Evolutionary conservation across 2,113 vertebrate species (phyloP).

Genomic region (Ornithorhynchus anatinus): DNA sequence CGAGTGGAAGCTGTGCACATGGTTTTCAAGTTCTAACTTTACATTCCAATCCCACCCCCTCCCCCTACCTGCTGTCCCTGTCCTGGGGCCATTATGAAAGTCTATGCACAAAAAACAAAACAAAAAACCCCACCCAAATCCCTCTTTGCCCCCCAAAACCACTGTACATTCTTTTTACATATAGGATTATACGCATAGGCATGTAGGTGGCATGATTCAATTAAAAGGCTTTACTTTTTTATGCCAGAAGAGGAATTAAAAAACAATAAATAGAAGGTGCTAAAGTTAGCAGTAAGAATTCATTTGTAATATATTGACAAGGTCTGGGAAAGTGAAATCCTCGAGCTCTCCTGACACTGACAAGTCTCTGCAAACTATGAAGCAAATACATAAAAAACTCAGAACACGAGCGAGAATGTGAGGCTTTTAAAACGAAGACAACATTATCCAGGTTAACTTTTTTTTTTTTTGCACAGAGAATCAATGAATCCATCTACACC

Average conservation of each 20-base stretch:
- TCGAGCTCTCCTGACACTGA: slow-evolving; percentile 69
- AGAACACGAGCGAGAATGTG: slow-evolving; percentile 67
- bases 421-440: slow-evolving; percentile 73
- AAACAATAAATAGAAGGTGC: slow-evolving; percentile 96
- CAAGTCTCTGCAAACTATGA: slow-evolving; percentile 74
- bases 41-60: slow-evolving; percentile 77
- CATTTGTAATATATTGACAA: slow-evolving; percentile 65
- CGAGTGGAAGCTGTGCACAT: slow-evolving; percentile 92
- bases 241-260: slow-evolving; percentile 63
- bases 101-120: slow-evolving; percentile 78
- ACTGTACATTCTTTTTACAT: slow-evolving; percentile 83
- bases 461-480: slow-evolving; percentile 71
- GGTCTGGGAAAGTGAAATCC: slow-evolving; percentile 62
- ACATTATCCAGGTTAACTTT: slow-evolving; percentile 71
- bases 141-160: slow-evolving; percentile 22
- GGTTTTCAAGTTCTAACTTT: slow-evolving; percentile 87
- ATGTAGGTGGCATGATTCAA: slow-evolving; percentile 86
- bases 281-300: slow-evolving; percentile 80
- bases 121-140: slow-evolving; percentile 19
- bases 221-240: slow-evolving; percentile 79
- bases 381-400: slow-evolving; percentile 78
- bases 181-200: slow-evolving; percentile 84
- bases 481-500: slow-evolving; percentile 84
- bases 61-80: slow-evolving; percentile 68
- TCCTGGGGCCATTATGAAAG: slow-evolving; percentile 79